Conservation (phyloP, 2,888 invertebrate species). For the Mythimna vitellina region DNA sequence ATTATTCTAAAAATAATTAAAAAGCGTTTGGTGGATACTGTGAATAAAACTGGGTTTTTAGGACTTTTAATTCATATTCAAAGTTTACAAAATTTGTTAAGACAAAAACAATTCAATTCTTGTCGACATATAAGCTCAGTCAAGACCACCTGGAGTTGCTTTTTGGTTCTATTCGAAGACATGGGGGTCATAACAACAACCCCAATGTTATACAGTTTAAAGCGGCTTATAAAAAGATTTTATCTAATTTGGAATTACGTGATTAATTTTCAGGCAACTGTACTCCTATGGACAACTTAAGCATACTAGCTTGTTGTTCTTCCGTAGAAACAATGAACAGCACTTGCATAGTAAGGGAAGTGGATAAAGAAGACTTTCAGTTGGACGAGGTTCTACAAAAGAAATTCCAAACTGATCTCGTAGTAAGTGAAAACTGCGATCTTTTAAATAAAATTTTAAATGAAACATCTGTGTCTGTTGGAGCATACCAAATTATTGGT, state of each 20-base stretch:
- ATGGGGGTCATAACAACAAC: neutral
- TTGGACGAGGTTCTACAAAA: no score
- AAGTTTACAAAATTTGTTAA: neutral
- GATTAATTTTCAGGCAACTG: constrained; percentile 5
- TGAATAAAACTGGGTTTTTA: constrained; percentile 4
- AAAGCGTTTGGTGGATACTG: neutral
- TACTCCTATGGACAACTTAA: neutral
- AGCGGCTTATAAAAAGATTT: neutral
- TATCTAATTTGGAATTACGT: neutral
- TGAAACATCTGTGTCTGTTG: neutral
- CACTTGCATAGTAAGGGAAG: no score
- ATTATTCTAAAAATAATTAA: constrained; percentile 4
- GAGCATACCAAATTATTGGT: constrained; percentile 1
- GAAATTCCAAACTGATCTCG: neutral
- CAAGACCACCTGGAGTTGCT: neutral
- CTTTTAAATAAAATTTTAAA: neutral
- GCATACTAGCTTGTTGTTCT: no score
- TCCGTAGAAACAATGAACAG: no score
- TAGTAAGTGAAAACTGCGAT: no score
- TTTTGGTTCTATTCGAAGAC: constrained; percentile 10
- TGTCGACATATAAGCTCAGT: constrained; percentile 1
- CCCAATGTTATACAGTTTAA: neutral
- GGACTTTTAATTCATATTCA: constrained; percentile 12
- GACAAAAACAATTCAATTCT: neutral
- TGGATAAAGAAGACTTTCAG: no score